A percentile compares a stretch with the other conserved stretches of the same genome.
Evolutionary conservation across 2,888 invertebrate species (phyloP).

Genomic region (Leucoma salicis): DNA sequence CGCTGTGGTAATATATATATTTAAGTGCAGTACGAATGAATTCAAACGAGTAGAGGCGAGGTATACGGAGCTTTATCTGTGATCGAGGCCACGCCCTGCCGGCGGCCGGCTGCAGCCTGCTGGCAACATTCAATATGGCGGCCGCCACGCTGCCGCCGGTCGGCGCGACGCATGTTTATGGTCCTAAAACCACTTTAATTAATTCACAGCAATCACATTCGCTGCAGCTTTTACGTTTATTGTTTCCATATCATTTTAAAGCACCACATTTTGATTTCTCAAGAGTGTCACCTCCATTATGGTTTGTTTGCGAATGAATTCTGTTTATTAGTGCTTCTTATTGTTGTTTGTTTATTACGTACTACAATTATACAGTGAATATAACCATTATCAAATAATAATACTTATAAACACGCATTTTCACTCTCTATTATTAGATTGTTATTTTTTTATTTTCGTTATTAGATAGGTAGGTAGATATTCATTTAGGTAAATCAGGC

Average conservation of each 20-base stretch:
- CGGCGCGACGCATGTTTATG: conserved; percentile 55
- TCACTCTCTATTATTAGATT: conserved; percentile 61
- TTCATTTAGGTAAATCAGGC: not conserved
- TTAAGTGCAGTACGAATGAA: conserved; percentile 11
- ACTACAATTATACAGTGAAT: conserved; percentile 32
- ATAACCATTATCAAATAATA: too few species aligned
- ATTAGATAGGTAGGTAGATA: too few species aligned
- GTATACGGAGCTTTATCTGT: conserved; percentile 62
- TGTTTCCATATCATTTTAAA: conserved; percentile 78
- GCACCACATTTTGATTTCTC: conserved; percentile 77
- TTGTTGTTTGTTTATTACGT: conserved; percentile 54
- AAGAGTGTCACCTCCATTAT: conserved; percentile 72
- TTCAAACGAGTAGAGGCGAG: conserved; percentile 13
- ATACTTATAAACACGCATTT: conserved; percentile 60
- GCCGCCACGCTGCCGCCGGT: conserved; percentile 21
- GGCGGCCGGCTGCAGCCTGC: conserved; percentile 29
- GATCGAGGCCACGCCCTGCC: conserved; percentile 56
- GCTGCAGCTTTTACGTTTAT: conserved; percentile 77
- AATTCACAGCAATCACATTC: conserved; percentile 79
- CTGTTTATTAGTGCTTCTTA: conserved; percentile 50
- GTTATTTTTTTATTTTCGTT: conserved; percentile 20
- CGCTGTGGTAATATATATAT: conserved; percentile 1
- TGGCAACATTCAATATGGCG: conserved; percentile 38
- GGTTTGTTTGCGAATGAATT: conserved; percentile 58
- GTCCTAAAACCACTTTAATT: conserved; percentile 79